Percentiles rank a stretch among this genome's conserved stretches.
Conservation (phyloP, 2,797 vertebrate genomes). For the Acanthiza pusilla region DNA sequence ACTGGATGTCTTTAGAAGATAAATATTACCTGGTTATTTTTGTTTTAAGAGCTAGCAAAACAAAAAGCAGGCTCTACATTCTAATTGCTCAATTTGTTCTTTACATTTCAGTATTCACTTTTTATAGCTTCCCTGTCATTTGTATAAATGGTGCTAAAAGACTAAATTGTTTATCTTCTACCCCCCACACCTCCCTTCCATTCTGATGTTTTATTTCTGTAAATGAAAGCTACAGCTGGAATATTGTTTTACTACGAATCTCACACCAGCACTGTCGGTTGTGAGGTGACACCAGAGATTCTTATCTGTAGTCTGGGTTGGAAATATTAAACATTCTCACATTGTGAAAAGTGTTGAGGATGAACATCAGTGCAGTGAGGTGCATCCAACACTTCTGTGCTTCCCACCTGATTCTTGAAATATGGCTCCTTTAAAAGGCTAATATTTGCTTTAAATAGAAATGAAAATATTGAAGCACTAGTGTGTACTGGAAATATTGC, state of each 20-base stretch:
- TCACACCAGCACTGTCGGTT: constrained; percentile 76
- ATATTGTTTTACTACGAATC: constrained; percentile 80
- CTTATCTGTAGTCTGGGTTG: constrained; percentile 77
- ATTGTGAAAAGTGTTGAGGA: constrained; percentile 79
- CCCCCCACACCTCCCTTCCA: constrained; percentile 37
- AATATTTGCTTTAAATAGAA: constrained; percentile 73
- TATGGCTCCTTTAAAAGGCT: constrained; percentile 73
- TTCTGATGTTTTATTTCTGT: constrained; percentile 76
- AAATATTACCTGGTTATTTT: constrained; percentile 43
- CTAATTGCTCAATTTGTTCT: background rate
- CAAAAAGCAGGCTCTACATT: background rate
- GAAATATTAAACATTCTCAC: constrained; percentile 84
- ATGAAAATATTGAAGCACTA: constrained; percentile 68
- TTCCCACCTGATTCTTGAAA: constrained; percentile 80
- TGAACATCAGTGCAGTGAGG: constrained; percentile 79
- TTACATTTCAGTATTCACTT: background rate
- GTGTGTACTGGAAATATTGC: constrained; percentile 63
- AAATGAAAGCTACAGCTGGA: constrained; percentile 80
- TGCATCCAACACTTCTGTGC: constrained; percentile 78
- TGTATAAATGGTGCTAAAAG: constrained; percentile 60
- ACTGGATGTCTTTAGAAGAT: constrained; percentile 14
- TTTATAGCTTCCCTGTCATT: constrained; percentile 59
- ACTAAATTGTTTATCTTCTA: constrained; percentile 75
- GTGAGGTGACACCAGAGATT: constrained; percentile 80
- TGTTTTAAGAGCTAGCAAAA: constrained; percentile 1